Evolutionary conservation across 2,113 vertebrate genomes (phyloP).

Genomic region (Amblyopsis rosae): DNA sequence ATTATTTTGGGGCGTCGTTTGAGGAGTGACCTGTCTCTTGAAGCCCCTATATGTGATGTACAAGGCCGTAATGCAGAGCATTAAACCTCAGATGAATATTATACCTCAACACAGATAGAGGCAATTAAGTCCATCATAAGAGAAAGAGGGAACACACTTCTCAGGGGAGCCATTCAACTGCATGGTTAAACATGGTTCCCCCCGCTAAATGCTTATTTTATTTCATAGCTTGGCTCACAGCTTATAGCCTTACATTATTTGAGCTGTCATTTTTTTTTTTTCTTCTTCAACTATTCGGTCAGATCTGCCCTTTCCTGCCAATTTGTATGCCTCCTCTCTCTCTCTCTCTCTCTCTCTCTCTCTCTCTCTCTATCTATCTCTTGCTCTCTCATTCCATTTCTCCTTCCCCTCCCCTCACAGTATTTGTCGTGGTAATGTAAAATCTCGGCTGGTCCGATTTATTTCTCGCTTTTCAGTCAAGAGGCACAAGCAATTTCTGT

Average conservation of each 20-base stretch:
- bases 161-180: slow-evolving; percentile 70
- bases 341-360: slow-evolving; percentile 5
- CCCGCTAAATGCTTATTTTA: slow-evolving; percentile 65
- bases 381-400: slow-evolving; percentile 1
- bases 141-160: slow-evolving; percentile 50
- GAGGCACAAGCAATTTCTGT: slow-evolving; percentile 67
- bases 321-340: slow-evolving; percentile 26
- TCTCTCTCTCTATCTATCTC: slow-evolving; percentile 13
- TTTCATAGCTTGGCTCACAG: slow-evolving; percentile 58
- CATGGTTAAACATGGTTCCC: slow-evolving; percentile 66
- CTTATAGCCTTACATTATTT: slow-evolving; percentile 57
- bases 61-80: slow-evolving; percentile 64
- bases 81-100: slow-evolving; percentile 72
- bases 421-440: slow-evolving; percentile 66
- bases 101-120: slow-evolving; percentile 71
- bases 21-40: slow-evolving; percentile 52
- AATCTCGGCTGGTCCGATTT: slow-evolving; percentile 66
- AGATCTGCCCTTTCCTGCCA: slow-evolving; percentile 59
- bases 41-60: slow-evolving; percentile 61
- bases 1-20: slow-evolving; percentile 61
- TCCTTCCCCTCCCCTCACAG: slow-evolving; percentile 5
- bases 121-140: slow-evolving; percentile 75
- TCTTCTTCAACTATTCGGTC: slow-evolving; percentile 39
- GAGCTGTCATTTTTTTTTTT: slow-evolving; percentile 36
- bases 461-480: slow-evolving; percentile 69